Base-by-base conservation (phyloP, 2,888 invertebrate species). In the Cheilosia vulpina region DNA sequence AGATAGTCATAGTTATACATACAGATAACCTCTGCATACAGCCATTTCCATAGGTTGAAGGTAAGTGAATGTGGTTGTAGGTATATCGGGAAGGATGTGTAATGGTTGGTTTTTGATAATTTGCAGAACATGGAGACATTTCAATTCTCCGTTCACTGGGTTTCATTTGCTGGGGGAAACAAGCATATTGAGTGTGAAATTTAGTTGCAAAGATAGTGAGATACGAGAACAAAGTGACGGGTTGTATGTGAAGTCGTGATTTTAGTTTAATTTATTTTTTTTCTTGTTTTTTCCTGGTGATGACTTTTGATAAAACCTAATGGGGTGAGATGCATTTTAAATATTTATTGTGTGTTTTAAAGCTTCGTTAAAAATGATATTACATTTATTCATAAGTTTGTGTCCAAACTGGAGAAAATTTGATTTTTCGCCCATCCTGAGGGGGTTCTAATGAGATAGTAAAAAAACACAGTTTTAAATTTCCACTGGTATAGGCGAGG, bases 121-220 rank as follows among this genome's bases (percentile, higher is more conserved):
- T 34, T 43, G 11, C 53, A n/a, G 45, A 21, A 31, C 73, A 76
- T 73, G 62, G 34, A 83, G 68, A 73, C 79, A 79, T 73, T 72
- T 82, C 55, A 66, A 68, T 72, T 78, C 65, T n/a, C 45, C 38
- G 77, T 41, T 82, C 55, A 60, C 47, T 76, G 76, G 43, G 43
- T 69, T 50, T 21, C 38, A 7, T 53, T 75, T 9, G 19, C 31
- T 52, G 60, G 62, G 41, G 34, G 43, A 9, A 63, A 31, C 68
- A 43, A 43, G n/a, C 58, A 45, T 66, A 60, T 58, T 58, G 43
- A 50, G 21, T 53, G 38, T 66, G 50, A 55, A 68, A 73, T 71
- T 63, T 17, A 68, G 21, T 57, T 45, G 45, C 9, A 63, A 11
- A 38, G 53, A 71, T 58, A 72, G 62, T 62, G 55, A 41, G 58